A percentile compares a stretch with the other conserved stretches of the same genome.
Evolutionary conservation across 2,797 vertebrate genomes (phyloP).

Genomic region (Tragelaphus eurycerus): DNA sequence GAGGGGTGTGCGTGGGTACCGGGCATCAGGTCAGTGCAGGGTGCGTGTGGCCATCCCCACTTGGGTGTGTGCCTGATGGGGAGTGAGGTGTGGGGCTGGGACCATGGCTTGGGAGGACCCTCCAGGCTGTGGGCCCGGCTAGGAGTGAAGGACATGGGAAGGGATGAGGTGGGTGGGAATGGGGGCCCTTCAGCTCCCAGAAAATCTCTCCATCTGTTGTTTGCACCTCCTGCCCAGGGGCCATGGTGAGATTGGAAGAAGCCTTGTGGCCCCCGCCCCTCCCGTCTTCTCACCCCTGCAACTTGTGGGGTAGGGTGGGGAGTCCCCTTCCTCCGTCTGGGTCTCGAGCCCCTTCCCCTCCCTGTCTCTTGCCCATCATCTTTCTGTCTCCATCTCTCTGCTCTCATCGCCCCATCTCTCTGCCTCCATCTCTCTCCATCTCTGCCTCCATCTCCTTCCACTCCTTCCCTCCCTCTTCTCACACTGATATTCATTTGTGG

Average conservation of each 20-base stretch:
- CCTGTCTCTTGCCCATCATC: neutral
- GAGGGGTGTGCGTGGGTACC: neutral
- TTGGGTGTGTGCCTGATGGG: neutral
- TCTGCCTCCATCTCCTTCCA: neutral
- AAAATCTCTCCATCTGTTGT: neutral
- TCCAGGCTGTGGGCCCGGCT: neutral
- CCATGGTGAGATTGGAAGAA: neutral
- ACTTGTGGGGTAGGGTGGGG: fast-evolving
- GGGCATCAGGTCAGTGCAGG: neutral
- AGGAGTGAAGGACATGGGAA: neutral
- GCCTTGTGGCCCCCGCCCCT: neutral
- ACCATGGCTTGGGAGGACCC: neutral
- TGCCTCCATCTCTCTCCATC: neutral
- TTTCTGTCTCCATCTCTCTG: neutral
- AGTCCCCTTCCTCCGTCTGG: neutral
- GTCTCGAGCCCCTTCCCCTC: neutral
- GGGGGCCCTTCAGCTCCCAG: neutral
- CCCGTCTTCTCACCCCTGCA: neutral
- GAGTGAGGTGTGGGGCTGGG: neutral
- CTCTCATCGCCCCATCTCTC: neutral
- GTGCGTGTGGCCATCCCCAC: neutral
- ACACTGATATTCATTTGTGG: conserved; percentile 86
- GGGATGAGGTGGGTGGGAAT: too few relatives aligned
- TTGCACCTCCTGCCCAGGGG: neutral
- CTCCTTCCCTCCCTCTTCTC: conserved; percentile 55